These are phyloP conservation scores for Rhabditophanes sp. DNA, from an alignment of 2,888 invertebrate genomes.

Conservation along the genomic window DNA sequence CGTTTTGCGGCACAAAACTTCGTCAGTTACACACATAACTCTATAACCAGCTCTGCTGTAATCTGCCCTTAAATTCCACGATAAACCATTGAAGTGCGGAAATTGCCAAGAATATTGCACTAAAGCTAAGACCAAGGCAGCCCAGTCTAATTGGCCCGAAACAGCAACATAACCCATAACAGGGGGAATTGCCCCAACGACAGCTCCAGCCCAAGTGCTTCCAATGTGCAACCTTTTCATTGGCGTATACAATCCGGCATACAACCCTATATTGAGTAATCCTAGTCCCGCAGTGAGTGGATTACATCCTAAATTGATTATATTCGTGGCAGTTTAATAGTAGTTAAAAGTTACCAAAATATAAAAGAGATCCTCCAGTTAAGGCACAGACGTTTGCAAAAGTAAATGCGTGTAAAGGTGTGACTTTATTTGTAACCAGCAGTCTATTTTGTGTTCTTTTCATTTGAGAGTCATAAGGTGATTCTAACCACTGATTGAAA, in stretches of 20 bases:
- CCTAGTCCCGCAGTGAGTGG: conserved; percentile 73
- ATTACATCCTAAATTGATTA: conserved; percentile 52
- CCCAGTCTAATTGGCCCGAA: conserved; percentile 37
- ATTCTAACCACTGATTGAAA: conserved; percentile 87
- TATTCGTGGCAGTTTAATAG: not conserved
- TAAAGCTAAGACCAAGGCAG: conserved; percentile 71
- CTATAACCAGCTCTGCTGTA: conserved; percentile 76
- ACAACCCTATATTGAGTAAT: conserved; percentile 69
- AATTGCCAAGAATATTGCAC: conserved; percentile 96
- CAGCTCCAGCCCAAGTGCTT: conserved; percentile 41
- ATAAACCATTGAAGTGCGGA: conserved; percentile 95
- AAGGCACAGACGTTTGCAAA: conserved; percentile 53
- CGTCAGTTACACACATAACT: conserved; percentile 95
- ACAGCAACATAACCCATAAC: conserved; percentile 87
- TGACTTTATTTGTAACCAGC: conserved; percentile 63
- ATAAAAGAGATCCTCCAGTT: conserved; percentile 24
- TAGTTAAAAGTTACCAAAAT: conserved; percentile 10
- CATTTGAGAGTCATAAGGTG: conserved; percentile 98
- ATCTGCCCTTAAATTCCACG: conserved; percentile 91
- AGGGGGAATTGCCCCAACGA: conserved; percentile 81
- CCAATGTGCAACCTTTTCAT: conserved; percentile 77
- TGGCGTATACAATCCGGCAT: conserved; percentile 87
- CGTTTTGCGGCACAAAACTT: conserved; percentile 70
- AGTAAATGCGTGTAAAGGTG: conserved; percentile 68
- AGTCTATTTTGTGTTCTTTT: conserved; percentile 83